Evolutionary conservation across 2,888 invertebrate species (phyloP), one percentile per base, ranked within the genome.

Genomic region (Entomobrya proxima): DNA sequence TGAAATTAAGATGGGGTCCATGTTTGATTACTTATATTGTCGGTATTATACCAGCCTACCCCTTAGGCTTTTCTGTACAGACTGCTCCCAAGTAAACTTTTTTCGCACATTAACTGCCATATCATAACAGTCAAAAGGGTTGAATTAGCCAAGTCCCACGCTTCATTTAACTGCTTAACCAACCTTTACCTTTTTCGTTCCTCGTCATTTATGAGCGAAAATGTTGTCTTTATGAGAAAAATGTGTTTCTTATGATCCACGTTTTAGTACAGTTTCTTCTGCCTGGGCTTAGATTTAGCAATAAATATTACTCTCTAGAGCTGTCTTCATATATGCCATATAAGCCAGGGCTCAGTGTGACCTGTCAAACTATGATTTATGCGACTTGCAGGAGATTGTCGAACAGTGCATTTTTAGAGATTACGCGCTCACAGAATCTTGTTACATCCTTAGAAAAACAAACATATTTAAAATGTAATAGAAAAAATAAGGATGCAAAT

Each of bases 301-400:
- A 55, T 55, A 27, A 24, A 4, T 1, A 18, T 64, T 13, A 35
- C 64, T 18, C 18, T 52, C 18, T 52, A 15, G n/a, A 32, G 15
- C 7, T 9, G 61, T 27, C 30, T 61, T n/a, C n/a, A n/a, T n/a
- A n/a, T n/a, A n/a, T n/a, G n/a, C n/a, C n/a, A n/a, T n/a, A n/a
- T n/a, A n/a, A n/a, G n/a, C n/a, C n/a, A n/a, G 32, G n/a, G 40
- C 18, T 67, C 24, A 37, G 24, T 24, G 24, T 67, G 67, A 40
- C 77, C 61, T 61, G 77, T 77, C 77, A 77, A 77, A 77, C 0
- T 7, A 47, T 77, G 61, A 77, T 77, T 77, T 77, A 77, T 77
- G 77, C 44, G 47, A 7, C 18, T 24, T 47, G 4, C 75, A 32
- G 37, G 55, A 52, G 13, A 30, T 67, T 11, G 72, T 50, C 47